Percentiles rank a stretch among this genome's conserved stretches.
phyloP scores from a whole-genome alignment of 2,797 vertebrate genomes.

The Chromis chromis region DNA sequence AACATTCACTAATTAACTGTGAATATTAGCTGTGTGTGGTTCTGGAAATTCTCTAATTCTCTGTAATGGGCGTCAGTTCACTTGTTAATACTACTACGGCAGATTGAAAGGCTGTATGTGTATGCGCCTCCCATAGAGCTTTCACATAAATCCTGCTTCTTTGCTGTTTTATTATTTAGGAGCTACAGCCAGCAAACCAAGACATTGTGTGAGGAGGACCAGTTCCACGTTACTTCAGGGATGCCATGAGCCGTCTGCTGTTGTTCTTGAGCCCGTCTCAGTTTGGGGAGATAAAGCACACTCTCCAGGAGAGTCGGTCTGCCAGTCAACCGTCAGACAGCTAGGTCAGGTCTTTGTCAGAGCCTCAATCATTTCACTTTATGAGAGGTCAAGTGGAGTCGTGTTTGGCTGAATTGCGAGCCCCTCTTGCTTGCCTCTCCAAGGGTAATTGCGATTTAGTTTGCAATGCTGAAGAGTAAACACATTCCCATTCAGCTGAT shows the following conservation, averaged over 20 bases:
- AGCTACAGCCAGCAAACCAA: slow-evolving; percentile 33
- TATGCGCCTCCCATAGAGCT: slow-evolving; percentile 48
- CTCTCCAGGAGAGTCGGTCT: slow-evolving; percentile 38
- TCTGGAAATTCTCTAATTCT: slow-evolving; percentile 63
- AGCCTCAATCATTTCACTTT: slow-evolving; percentile 69
- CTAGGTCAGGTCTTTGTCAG: slow-evolving; percentile 59
- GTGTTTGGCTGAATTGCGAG: slow-evolving; percentile 51
- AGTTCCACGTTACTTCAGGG: slow-evolving; percentile 35
- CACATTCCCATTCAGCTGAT: slow-evolving; percentile 44
- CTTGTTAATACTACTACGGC: slow-evolving; percentile 61
- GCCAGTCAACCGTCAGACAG: slow-evolving; percentile 47
- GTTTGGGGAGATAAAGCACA: slow-evolving; percentile 49
- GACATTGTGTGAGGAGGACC: slow-evolving; percentile 18
- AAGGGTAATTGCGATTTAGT: slow-evolving; percentile 69
- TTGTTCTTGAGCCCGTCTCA: slow-evolving; percentile 54
- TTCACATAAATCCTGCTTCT: slow-evolving; percentile 61
- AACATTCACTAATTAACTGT: slow-evolving; percentile 68
- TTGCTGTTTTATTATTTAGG: slow-evolving; percentile 72
- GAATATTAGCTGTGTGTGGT: slow-evolving; percentile 58
- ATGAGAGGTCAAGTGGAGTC: slow-evolving; percentile 67
- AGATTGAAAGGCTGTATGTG: slow-evolving; percentile 41
- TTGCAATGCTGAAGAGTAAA: slow-evolving; percentile 71
- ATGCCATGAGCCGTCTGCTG: slow-evolving; percentile 28
- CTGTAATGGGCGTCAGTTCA: slow-evolving; percentile 69
- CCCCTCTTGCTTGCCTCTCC: slow-evolving; percentile 32